Conservation (phyloP, 2,797 vertebrate species). For the Pteronotus mesoamericanus region DNA sequence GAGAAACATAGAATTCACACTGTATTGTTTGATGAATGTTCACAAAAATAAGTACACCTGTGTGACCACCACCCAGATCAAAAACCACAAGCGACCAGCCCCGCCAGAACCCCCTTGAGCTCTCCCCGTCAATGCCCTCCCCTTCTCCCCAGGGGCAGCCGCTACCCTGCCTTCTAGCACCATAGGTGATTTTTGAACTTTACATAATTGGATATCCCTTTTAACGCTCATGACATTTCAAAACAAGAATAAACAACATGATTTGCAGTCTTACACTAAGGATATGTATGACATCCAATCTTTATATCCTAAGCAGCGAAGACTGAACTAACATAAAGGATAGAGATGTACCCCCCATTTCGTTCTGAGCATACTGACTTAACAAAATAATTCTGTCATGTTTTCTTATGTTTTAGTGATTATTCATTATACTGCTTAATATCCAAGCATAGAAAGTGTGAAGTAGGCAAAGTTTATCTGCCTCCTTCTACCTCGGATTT, state of each 20-base stretch:
- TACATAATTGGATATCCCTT: neutral
- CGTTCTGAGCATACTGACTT: neutral
- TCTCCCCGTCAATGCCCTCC: neutral
- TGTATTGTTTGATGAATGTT: neutral
- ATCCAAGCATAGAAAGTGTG: neutral
- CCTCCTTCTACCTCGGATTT: neutral
- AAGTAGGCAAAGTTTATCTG: neutral
- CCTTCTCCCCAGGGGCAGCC: neutral
- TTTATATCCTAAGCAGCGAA: neutral
- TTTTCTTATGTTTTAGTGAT: neutral
- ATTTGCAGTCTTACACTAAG: neutral
- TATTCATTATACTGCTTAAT: neutral
- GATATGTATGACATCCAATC: neutral
- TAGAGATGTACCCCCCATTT: neutral
- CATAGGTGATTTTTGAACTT: neutral
- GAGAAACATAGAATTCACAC: neutral
- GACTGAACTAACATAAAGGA: neutral
- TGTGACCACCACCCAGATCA: neutral
- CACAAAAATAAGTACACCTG: neutral
- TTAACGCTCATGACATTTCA: neutral
- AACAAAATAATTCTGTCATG: neutral
- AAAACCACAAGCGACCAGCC: neutral
- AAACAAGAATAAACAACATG: slow-evolving; percentile 5
- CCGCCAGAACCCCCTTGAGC: neutral
- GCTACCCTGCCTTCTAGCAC: neutral